Conservation (phyloP, 2,888 invertebrate genomes). For the Mechanitis mazaeus region DNA sequence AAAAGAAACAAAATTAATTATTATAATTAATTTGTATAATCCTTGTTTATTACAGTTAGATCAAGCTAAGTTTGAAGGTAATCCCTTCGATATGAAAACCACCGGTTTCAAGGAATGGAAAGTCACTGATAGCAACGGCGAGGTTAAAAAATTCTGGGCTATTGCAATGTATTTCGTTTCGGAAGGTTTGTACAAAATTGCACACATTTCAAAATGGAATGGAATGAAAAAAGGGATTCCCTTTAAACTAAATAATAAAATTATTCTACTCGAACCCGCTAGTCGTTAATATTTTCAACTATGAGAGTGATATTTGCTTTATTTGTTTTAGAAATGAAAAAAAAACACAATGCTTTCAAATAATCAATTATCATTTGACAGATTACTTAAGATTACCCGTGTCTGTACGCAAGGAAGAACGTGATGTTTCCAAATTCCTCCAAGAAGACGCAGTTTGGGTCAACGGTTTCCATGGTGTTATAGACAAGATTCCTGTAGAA, state of each 20-base stretch:
- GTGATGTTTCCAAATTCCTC: conserved; percentile 21
- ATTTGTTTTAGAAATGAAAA: too few species aligned
- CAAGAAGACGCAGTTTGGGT: conserved; percentile 37
- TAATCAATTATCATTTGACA: conserved; percentile 7
- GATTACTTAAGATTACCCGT: conserved; percentile 19
- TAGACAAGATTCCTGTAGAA: conserved; percentile 33
- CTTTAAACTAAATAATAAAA: too few species aligned
- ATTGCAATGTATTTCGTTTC: conserved; percentile 35
- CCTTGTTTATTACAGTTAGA: neutral
- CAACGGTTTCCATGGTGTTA: conserved; percentile 36
- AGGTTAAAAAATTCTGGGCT: conserved; percentile 34
- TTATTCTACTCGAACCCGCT: too few species aligned
- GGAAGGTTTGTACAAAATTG: conserved; percentile 23
- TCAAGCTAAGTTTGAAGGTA: neutral
- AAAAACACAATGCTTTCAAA: too few species aligned
- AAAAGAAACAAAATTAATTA: too few species aligned
- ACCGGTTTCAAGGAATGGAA: conserved; percentile 35
- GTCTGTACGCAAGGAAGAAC: conserved; percentile 13
- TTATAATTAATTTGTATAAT: too few species aligned
- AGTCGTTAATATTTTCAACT: too few species aligned
- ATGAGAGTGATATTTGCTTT: too few species aligned
- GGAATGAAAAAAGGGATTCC: too few species aligned
- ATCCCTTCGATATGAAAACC: neutral
- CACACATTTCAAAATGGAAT: too few species aligned
- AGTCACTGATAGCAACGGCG: conserved; percentile 18